Evolutionary conservation across 2,113 vertebrate species (phyloP).

Genomic region (Theristicus caerulescens): DNA sequence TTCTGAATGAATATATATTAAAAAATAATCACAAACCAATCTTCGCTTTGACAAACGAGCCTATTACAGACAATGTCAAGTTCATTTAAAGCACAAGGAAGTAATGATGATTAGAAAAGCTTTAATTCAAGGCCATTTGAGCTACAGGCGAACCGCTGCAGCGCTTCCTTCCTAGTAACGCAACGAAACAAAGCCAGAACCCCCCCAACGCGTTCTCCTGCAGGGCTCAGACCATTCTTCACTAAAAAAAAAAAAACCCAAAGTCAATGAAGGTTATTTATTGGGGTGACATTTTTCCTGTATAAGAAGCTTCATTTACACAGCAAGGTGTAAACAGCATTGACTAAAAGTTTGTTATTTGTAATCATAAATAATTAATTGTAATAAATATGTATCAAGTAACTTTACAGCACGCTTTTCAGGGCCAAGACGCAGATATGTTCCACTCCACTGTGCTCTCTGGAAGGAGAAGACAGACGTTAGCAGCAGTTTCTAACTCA

Average conservation of each 20-base stretch:
- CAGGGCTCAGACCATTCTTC: not conserved
- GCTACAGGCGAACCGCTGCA: not conserved
- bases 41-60: constrained; percentile 30
- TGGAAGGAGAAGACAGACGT: constrained; percentile 56
- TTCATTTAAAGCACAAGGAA: constrained; percentile 34
- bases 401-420: constrained; percentile 86
- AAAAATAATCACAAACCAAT: not conserved
- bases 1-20: constrained; percentile 50
- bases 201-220: not conserved
- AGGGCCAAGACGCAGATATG: constrained; percentile 75
- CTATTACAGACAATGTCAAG: constrained; percentile 28
- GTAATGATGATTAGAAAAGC: constrained; percentile 48
- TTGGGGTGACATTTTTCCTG: constrained; percentile 81
- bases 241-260: not conserved
- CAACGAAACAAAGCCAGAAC: not conserved
- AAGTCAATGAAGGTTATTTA: constrained; percentile 76
- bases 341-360: constrained; percentile 85
- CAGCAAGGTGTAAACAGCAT: constrained; percentile 81
- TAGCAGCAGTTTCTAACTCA: constrained; percentile 77
- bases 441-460: constrained; percentile 51
- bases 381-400: constrained; percentile 97
- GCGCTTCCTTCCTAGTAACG: not conserved
- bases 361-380: constrained; percentile 98
- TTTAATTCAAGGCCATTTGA: constrained; percentile 42
- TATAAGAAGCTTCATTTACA: constrained; percentile 82